These are phyloP conservation scores for Chirona hameri DNA, from an alignment of 2,888 invertebrate species.

Conservation along the genomic window DNA sequence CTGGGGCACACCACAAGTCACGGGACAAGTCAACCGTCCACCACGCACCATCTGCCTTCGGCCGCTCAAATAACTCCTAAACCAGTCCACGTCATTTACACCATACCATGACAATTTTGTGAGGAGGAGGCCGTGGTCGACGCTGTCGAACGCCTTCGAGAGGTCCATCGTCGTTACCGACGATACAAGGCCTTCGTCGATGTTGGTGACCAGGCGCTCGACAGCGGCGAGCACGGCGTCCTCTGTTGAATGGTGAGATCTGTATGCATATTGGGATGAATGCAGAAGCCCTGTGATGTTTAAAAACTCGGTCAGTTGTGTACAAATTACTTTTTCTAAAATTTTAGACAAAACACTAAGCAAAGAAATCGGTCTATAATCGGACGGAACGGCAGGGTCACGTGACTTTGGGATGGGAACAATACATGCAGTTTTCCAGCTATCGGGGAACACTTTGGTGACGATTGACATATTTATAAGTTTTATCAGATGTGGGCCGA, in stretches of 20 bases:
- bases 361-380: neutral
- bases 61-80: neutral
- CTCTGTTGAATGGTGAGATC: neutral
- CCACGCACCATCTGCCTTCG: neutral
- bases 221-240: neutral
- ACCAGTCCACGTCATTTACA: neutral
- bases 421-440: neutral
- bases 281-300: neutral
- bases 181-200: neutral
- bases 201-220: neutral
- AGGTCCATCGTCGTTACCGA: neutral
- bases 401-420: neutral
- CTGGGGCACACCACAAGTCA: neutral
- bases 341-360: neutral
- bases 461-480: neutral
- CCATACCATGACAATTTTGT: neutral
- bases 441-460: neutral
- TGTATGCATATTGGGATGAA: neutral
- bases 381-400: neutral
- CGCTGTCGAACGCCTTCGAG: neutral
- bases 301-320: neutral
- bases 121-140: too few relatives aligned
- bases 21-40: neutral
- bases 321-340: neutral
- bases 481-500: neutral